Evolutionary conservation across 2,113 vertebrate genomes (phyloP).

Genomic region (Scatophagus argus): DNA sequence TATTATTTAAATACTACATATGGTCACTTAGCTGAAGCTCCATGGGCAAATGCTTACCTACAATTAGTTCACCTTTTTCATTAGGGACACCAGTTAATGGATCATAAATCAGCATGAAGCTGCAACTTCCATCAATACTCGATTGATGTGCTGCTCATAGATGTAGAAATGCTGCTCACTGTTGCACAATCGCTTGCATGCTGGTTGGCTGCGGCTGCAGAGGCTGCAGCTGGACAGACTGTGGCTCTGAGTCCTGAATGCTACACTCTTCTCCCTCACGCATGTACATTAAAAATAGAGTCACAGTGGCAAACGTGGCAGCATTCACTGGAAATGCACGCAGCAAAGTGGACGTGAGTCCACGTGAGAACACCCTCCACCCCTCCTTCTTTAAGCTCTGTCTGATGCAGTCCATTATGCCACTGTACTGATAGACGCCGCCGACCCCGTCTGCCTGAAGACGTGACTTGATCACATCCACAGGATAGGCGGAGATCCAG

Average conservation of each 20-base stretch:
- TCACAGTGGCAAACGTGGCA: constrained; percentile 95
- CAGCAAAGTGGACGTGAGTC: constrained; percentile 94
- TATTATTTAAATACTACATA: constrained; percentile 69
- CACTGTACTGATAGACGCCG: constrained; percentile 87
- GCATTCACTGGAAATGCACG: constrained; percentile 97
- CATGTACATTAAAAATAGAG: constrained; percentile 92
- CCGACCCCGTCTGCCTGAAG: constrained; percentile 94
- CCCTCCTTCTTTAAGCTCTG: constrained; percentile 93
- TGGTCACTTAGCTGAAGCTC: constrained; percentile 51
- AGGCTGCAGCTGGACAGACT: constrained; percentile 77
- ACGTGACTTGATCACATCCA: constrained; percentile 97
- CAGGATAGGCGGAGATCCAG: constrained; percentile 96
- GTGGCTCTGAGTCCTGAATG: constrained; percentile 83
- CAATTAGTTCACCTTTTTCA: constrained; percentile 26
- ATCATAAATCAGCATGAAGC: constrained; percentile 35
- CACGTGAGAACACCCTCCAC: constrained; percentile 91
- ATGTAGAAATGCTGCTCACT: not conserved
- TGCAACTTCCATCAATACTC: not conserved
- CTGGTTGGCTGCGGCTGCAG: constrained; percentile 88
- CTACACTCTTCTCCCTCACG: constrained; percentile 84
- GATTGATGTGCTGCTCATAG: not conserved
- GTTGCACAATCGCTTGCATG: constrained; percentile 77
- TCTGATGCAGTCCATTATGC: constrained; percentile 91
- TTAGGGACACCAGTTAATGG: constrained; percentile 12
- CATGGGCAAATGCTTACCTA: constrained; percentile 19